phyloP scores from a whole-genome alignment of 1,140 invertebrate species.

The Papilio polytes region DNA sequence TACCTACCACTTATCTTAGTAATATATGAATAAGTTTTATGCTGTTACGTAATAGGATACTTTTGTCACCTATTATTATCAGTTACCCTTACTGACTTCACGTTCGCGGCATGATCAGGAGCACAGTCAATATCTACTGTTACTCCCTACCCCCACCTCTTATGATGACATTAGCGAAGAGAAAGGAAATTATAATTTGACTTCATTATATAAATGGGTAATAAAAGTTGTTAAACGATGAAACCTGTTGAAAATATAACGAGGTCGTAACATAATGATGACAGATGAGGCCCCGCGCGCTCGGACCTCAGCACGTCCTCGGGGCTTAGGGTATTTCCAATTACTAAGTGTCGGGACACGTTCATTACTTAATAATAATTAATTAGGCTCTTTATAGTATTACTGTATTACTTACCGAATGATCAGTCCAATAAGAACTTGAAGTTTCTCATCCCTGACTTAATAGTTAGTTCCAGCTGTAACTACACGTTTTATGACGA shows the following conservation, averaged over 20 bases:
- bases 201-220: not conserved
- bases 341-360: not conserved
- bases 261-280: conserved; percentile 2
- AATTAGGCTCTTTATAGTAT: not conserved
- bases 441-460: not conserved
- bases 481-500: not conserved
- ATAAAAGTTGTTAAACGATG: conserved; percentile 4
- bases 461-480: not conserved
- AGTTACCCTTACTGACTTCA: no score
- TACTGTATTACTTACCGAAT: not conserved
- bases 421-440: not conserved
- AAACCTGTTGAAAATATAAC: conserved; percentile 8
- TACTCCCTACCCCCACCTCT: no score
- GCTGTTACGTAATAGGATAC: not conserved
- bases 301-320: not conserved
- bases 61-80: not conserved
- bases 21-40: not conserved
- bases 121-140: not conserved
- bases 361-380: not conserved
- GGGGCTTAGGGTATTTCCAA: not conserved
- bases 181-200: not conserved
- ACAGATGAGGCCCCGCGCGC: not conserved
- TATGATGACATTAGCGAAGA: not conserved
- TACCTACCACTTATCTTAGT: not conserved
- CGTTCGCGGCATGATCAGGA: no score